A percentile compares a stretch with the other conserved stretches of the same genome.
These are phyloP conservation scores for Gymnocheta viridis DNA, from an alignment of 2,888 invertebrate species.

Conservation along the genomic window DNA sequence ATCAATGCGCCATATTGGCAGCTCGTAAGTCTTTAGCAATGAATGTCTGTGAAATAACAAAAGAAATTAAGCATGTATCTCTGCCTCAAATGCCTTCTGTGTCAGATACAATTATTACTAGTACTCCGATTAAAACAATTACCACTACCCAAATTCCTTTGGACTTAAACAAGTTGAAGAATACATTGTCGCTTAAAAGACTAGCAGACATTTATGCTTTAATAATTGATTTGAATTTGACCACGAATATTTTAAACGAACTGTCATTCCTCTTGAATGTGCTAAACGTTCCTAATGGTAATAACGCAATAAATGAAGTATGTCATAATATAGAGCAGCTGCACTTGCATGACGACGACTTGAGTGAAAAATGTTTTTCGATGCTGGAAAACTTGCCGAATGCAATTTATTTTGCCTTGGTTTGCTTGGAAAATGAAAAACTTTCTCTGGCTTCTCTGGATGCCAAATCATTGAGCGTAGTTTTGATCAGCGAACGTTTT, in stretches of 20 bases:
- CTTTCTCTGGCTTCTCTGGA: constrained; percentile 83
- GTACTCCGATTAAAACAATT: constrained; percentile 20
- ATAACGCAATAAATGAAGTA: background rate
- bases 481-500: constrained; percentile 87
- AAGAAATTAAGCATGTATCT: constrained; percentile 74
- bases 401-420: constrained; percentile 89
- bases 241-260: constrained; percentile 80
- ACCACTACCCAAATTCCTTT: constrained; percentile 48
- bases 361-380: constrained; percentile 71
- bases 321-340: constrained; percentile 37
- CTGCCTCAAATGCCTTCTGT: constrained; percentile 45
- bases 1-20: constrained; percentile 75
- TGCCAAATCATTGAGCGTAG: constrained; percentile 84
- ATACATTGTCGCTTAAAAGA: constrained; percentile 72
- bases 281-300: constrained; percentile 73
- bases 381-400: constrained; percentile 85
- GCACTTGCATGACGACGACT: constrained; percentile 5
- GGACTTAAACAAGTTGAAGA: constrained; percentile 73
- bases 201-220: constrained; percentile 78
- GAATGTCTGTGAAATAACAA: constrained; percentile 76
- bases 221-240: constrained; percentile 79
- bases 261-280: constrained; percentile 79
- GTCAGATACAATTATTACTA: constrained; percentile 53
- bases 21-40: constrained; percentile 77
- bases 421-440: constrained; percentile 85